phyloP scores from a whole-genome alignment of 2,888 invertebrate species.

The Plagiodera versicolora region DNA sequence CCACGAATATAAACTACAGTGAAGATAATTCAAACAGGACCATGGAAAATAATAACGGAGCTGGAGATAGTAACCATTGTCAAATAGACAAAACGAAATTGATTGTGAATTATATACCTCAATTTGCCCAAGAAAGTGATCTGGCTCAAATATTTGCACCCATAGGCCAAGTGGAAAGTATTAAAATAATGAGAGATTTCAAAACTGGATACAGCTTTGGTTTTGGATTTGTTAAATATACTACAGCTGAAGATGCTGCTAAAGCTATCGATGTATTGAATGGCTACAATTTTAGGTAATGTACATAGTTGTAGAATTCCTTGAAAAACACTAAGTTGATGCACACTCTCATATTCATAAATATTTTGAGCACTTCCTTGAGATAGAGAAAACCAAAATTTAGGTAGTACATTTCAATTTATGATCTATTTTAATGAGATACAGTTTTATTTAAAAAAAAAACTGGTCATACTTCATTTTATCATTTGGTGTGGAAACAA shows the following conservation, averaged over 20 bases:
- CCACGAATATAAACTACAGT: constrained; percentile 26
- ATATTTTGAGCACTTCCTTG: no score
- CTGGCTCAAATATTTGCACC: constrained; percentile 85
- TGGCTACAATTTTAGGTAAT: constrained; percentile 59
- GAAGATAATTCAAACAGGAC: constrained; percentile 23
- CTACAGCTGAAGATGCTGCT: constrained; percentile 80
- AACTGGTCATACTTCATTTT: no score
- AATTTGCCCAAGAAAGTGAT: constrained; percentile 90
- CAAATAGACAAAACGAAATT: constrained; percentile 69
- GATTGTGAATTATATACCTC: constrained; percentile 94
- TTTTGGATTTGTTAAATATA: constrained; percentile 93
- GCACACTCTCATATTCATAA: no score
- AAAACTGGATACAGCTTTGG: constrained; percentile 95
- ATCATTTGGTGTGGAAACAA: no score
- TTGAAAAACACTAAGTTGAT: no score
- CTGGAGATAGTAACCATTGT: constrained; percentile 45
- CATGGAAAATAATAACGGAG: constrained; percentile 40
- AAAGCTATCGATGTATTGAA: constrained; percentile 86
- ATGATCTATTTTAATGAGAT: no score
- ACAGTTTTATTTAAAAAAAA: no score
- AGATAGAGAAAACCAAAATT: no score
- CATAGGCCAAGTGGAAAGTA: constrained; percentile 86
- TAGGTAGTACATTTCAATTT: no score
- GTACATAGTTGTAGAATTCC: no score
- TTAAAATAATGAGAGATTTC: constrained; percentile 86